Evolutionary conservation across 2,888 invertebrate species (phyloP), one percentile per base, ranked within the genome.

Genomic region (Baccha elongata): DNA sequence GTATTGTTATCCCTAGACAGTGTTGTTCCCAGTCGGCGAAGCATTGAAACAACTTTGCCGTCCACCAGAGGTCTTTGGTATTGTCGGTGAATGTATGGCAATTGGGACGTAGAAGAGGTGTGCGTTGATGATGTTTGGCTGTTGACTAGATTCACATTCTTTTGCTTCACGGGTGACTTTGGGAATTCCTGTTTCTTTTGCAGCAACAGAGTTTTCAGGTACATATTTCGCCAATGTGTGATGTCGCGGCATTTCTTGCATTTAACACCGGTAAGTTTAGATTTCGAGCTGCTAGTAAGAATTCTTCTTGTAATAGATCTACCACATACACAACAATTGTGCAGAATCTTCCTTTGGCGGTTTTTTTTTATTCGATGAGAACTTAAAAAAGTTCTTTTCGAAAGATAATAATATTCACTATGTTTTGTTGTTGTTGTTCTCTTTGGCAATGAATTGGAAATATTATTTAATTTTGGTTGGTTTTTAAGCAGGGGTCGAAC

Each of bases 31-130:
- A 90, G 48, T 1, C 90, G 88, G 2, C 90, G 86, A 40, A 90
- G 86, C 89, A 89, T 90, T 46, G 90, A 88, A 26, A 90, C 89
- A 40, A 90, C 86, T 83, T 90, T 90, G 26, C 90, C 89, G 85
- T 90, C 90, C 32, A 90, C 86, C 19, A 87, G 86, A 15, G 88
- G 89, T 60, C 87, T 85, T 44, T 85, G 87, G 80, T 78, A 74
- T 62, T 55, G 44, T 42, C 23, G 75, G 44, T 19, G 53, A 29
- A 68, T 80, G 17, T 81, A 71, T 50, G 71, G 75, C 23, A 71
- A 17, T 29, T 65, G 58, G 26, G 62, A 48, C 15, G 26, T 15
- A 7, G 23, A 10, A 8, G 13, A 21, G 2, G 15, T 42, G 17
- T 26, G 48, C 21, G 21, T 42, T 35, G 46, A 26, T 44, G 17